Percentiles rank a stretch among this genome's conserved stretches.
phyloP scores from a whole-genome alignment of 1,140 invertebrate species.

The Diorhabda elongata region DNA sequence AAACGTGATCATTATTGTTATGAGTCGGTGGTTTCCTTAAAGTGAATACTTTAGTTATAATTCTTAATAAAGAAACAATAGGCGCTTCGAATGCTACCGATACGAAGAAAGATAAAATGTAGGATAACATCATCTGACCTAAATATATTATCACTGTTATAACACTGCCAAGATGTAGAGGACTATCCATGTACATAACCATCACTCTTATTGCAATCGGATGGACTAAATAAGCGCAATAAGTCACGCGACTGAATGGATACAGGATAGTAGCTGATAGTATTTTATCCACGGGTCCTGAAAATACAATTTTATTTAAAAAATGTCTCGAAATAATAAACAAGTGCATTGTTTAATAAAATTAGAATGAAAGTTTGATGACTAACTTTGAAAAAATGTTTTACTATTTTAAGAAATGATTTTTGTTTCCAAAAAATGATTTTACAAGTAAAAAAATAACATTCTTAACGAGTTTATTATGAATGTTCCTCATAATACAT shows the following conservation, averaged over 20 bases:
- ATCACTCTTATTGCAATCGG: constrained; percentile 73
- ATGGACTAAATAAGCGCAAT: constrained; percentile 78
- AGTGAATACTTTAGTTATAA: constrained; percentile 52
- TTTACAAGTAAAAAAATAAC: too few species aligned
- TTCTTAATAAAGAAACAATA: constrained; percentile 79
- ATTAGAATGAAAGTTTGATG: too few species aligned
- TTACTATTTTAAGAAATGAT: too few species aligned
- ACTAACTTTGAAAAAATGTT: too few species aligned
- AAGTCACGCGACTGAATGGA: constrained; percentile 78
- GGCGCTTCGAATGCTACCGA: constrained; percentile 79
- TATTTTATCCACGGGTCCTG: constrained; percentile 67
- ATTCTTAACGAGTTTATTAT: too few species aligned
- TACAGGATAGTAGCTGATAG: constrained; percentile 73
- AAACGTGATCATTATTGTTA: not conserved
- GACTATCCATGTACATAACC: constrained; percentile 71
- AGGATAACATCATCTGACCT: constrained; percentile 72
- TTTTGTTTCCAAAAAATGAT: too few species aligned
- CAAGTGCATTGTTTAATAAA: too few species aligned
- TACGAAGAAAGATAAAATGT: constrained; percentile 70
- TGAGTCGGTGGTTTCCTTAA: not conserved
- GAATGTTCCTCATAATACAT: too few species aligned
- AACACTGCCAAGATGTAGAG: constrained; percentile 71
- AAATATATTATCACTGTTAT: constrained; percentile 73
- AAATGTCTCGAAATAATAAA: too few species aligned
- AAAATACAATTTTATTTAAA: constrained; percentile 27